Evolutionary conservation across 2,888 invertebrate genomes (phyloP).

Genomic region (Cheilosia grossa): DNA sequence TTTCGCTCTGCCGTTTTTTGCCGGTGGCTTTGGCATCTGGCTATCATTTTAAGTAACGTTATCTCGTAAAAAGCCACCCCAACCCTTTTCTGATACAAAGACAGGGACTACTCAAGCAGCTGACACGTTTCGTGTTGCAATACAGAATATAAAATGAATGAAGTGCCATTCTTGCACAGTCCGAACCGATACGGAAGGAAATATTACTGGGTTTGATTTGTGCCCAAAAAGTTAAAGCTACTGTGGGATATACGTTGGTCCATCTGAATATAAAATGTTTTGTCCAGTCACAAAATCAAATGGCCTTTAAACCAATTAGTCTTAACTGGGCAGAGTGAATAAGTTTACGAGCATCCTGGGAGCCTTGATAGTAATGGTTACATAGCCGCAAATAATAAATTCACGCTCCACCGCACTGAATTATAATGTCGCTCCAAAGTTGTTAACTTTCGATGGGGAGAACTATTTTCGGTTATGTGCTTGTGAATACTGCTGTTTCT

Average conservation of each 20-base stretch:
- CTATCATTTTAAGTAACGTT: background rate
- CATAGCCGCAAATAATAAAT: background rate
- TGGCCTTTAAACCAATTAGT: slow-evolving; percentile 31
- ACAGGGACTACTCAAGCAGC: background rate
- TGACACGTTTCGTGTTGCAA: slow-evolving; percentile 31
- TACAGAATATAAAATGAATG: slow-evolving; percentile 33
- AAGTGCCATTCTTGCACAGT: slow-evolving; percentile 14
- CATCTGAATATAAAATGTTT: background rate
- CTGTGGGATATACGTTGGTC: background rate
- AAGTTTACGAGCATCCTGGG: background rate
- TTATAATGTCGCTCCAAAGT: background rate
- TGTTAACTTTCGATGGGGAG: background rate
- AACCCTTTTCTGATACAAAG: background rate
- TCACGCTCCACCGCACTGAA: background rate
- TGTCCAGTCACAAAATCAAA: slow-evolving; percentile 8
- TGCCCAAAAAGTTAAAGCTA: background rate
- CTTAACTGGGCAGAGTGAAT: slow-evolving; percentile 8
- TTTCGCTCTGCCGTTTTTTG: background rate
- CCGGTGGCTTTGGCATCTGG: background rate
- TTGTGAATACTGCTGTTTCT: background rate
- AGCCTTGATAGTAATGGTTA: background rate
- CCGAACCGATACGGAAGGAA: background rate
- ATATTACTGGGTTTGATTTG: background rate
- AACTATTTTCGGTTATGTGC: background rate
- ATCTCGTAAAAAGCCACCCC: background rate